Conservation (phyloP, 2,113 vertebrate species). For the Seriola quinqueradiata region DNA sequence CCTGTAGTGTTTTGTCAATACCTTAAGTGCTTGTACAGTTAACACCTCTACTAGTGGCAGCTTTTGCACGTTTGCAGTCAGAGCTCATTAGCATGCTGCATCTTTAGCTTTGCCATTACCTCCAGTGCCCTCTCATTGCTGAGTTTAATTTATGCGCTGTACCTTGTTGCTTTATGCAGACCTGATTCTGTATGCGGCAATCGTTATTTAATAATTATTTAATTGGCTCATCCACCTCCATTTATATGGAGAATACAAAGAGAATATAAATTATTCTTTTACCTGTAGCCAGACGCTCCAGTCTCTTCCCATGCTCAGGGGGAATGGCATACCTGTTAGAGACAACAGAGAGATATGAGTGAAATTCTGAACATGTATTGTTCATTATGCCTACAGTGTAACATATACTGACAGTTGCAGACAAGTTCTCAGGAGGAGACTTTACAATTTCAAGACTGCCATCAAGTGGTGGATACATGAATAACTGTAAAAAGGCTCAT, state of each 20-base stretch:
- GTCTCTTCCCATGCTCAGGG: slow-evolving; percentile 95
- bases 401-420: background rate
- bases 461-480: slow-evolving; percentile 70
- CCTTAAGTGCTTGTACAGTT: background rate
- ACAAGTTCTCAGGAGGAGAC: background rate
- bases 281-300: slow-evolving; percentile 97
- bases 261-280: slow-evolving; percentile 37
- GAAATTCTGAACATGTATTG: slow-evolving; percentile 24
- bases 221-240: slow-evolving; percentile 10
- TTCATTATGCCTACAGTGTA: slow-evolving; percentile 14
- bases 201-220: slow-evolving; percentile 39
- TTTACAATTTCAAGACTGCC: slow-evolving; percentile 69
- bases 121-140: slow-evolving; percentile 14
- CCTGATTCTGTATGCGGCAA: slow-evolving; percentile 31
- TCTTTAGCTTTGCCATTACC: slow-evolving; percentile 20
- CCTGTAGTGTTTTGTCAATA: slow-evolving; percentile 10
- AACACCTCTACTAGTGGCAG: background rate
- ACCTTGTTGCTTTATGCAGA: slow-evolving; percentile 46
- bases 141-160: slow-evolving; percentile 36
- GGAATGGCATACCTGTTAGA: slow-evolving; percentile 94
- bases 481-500: background rate
- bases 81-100: slow-evolving; percentile 46
- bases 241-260: slow-evolving; percentile 13
- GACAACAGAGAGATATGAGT: slow-evolving; percentile 43
- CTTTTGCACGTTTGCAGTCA: slow-evolving; percentile 23